Base-by-base conservation (phyloP, 2,888 invertebrate genomes). In the Pseudococcus viburni region DNA sequence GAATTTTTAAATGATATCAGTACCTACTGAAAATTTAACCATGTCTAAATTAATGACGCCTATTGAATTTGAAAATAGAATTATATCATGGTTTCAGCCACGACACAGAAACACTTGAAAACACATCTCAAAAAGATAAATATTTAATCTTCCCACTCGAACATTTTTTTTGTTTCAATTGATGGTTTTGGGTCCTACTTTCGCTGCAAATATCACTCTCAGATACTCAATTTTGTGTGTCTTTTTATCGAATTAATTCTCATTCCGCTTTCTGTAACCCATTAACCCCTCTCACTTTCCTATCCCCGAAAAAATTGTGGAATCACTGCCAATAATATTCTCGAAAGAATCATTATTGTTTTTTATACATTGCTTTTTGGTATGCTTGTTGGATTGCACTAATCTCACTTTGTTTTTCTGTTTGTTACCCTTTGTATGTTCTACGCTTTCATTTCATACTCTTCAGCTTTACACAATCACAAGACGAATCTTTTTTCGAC, bases 391-490 rank as follows among this genome's bases (percentile, higher is more conserved):
- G 68, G 73, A 86, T 73, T 46, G 86, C 86, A 86, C 77, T 86
- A 86, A 86, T 86, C 19, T 48, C 86, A 86, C 86, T 86, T 86
- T 84, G 84, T 46, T 85, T 55, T 59, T 85, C 64, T 85, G 85
- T 85, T 85, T 85, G 64, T 85, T 85, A 85, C 59, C 85, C 64
- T 85, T 87, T 87, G 73, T 87, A 48, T 80, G 73, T 77, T 80
- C 22, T 22, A 46, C 88, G 88, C 88, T 88, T 88, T 46, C 88
- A 88, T 88, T 88, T 88, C 83, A 84, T 88, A 22, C 55, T 59
- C 64, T 87, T 42, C 88, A 88, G 88, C 84, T 88, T 88, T 84
- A 64, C 88, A 33, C 88, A 88, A 46, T 88, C 88, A 19, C 88
- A 84, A 88, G 88, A 84, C 84, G 88, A 88, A 22, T 68, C 84